A percentile compares a stretch with the other conserved stretches of the same genome.
Evolutionary conservation across 2,797 vertebrate genomes (phyloP).

Genomic region (Trachops cirrhosus): DNA sequence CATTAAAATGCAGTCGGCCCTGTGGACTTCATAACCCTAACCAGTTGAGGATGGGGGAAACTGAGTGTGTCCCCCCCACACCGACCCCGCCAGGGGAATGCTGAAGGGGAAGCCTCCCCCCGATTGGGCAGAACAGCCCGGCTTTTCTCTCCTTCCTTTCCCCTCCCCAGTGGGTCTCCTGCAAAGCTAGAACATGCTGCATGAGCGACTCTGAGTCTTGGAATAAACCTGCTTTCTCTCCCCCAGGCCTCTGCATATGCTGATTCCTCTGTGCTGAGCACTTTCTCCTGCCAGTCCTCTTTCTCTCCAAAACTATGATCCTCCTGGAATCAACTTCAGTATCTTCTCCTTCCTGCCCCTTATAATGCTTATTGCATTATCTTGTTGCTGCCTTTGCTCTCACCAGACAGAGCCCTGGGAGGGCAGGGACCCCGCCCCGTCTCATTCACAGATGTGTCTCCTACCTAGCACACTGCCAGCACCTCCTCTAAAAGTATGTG

Average conservation of each 20-base stretch:
- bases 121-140: neutral
- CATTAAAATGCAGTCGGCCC: neutral
- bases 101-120: neutral
- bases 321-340: neutral
- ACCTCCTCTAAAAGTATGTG: neutral
- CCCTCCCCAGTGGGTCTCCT: neutral
- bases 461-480: neutral
- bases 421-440: neutral
- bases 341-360: neutral
- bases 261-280: neutral
- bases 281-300: neutral
- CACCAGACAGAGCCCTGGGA: neutral
- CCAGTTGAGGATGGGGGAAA: neutral
- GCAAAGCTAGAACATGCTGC: neutral
- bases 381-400: neutral
- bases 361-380: neutral
- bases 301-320: too few relatives aligned
- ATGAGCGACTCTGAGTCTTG: neutral
- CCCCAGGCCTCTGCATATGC: neutral
- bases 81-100: neutral
- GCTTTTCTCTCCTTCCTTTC: neutral
- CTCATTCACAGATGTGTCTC: neutral
- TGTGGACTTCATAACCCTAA: neutral
- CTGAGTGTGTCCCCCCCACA: neutral
- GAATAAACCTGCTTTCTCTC: neutral